Conservation (phyloP, 2,113 vertebrate genomes). For the Callorhinus ursinus region DNA sequence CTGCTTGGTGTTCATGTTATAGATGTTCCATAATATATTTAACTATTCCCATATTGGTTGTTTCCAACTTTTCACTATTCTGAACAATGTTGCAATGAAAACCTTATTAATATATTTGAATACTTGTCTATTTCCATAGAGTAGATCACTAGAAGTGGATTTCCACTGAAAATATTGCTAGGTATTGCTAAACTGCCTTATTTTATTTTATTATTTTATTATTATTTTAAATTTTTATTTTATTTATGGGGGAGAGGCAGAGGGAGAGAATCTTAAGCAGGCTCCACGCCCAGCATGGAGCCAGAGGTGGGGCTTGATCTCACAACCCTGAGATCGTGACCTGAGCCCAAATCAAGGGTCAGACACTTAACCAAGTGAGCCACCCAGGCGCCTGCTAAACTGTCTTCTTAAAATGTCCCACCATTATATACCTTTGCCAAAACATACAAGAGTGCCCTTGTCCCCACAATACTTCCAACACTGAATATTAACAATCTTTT, state of each 20-base stretch:
- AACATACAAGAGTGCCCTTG: neutral
- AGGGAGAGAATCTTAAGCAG: neutral
- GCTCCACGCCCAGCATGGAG: neutral
- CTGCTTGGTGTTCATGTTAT: neutral
- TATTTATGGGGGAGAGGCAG: neutral
- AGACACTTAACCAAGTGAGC: neutral
- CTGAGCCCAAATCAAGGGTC: neutral
- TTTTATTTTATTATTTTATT: neutral
- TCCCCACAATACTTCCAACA: neutral
- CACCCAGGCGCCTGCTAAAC: neutral
- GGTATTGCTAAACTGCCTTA: neutral
- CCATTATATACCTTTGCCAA: neutral
- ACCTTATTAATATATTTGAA: neutral
- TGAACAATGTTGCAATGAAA: neutral
- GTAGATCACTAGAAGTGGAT: neutral
- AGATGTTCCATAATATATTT: neutral
- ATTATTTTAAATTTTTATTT: neutral
- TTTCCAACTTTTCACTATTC: neutral
- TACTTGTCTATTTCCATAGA: neutral
- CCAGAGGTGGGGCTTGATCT: neutral
- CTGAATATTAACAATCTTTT: neutral
- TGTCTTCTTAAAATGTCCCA: neutral
- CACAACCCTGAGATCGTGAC: neutral
- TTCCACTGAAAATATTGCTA: neutral
- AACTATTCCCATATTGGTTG: neutral